These are phyloP conservation scores for Chloroceryle amazona DNA, from an alignment of 2,797 vertebrate species.

Conservation along the genomic window DNA sequence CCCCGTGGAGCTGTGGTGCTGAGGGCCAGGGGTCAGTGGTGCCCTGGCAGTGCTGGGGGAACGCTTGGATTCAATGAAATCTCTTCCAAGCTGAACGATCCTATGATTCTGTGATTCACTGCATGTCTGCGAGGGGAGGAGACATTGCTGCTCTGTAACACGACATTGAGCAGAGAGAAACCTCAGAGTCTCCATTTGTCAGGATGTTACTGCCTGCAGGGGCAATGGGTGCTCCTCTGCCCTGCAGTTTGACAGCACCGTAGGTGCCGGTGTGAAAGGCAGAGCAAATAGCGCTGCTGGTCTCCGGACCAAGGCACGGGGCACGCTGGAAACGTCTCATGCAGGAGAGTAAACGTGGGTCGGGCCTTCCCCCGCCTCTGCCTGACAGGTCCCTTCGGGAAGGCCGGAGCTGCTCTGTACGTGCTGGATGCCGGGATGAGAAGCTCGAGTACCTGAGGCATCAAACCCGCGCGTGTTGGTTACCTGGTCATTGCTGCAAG, in stretches of 20 bases:
- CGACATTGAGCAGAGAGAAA: neutral
- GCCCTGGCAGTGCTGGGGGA: too few species aligned
- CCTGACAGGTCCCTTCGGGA: neutral
- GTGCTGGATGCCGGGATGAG: accelerated
- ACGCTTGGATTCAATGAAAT: neutral
- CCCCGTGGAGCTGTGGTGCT: neutral
- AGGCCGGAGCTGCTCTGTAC: neutral
- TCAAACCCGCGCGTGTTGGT: accelerated
- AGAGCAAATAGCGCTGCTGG: accelerated
- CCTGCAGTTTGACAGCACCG: accelerated
- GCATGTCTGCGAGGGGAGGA: neutral
- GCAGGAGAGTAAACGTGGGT: accelerated
- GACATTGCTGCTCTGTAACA: neutral
- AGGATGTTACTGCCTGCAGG: neutral
- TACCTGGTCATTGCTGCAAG: neutral
- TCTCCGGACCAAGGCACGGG: neutral
- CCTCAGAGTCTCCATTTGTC: neutral
- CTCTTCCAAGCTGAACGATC: too few species aligned
- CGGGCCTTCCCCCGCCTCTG: accelerated
- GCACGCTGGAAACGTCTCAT: neutral
- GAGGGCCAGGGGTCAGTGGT: neutral
- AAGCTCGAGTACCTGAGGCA: neutral
- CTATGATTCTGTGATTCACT: too few species aligned
- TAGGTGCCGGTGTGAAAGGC: accelerated
- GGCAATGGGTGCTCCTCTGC: neutral